These are phyloP conservation scores for Calephelis virginiensis DNA, from an alignment of 1,140 invertebrate species.

Conservation along the genomic window DNA sequence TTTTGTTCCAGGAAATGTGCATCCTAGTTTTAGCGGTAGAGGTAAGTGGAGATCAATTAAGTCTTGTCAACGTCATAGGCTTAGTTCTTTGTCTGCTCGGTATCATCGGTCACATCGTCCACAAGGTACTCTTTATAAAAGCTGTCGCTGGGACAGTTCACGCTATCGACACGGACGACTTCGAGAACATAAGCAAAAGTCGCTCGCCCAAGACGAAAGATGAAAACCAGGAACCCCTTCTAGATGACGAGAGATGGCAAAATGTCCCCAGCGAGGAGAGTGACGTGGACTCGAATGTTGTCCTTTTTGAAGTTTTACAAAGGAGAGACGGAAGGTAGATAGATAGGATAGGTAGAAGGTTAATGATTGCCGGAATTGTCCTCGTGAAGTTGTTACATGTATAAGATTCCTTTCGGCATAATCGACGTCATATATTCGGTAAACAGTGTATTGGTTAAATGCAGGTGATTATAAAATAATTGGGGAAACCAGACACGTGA, in stretches of 20 bases:
- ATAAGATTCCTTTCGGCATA: neutral
- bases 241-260: conserved; percentile 54
- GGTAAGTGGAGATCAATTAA: conserved; percentile 91
- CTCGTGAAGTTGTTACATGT: neutral
- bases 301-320: conserved; percentile 66
- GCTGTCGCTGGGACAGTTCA: conserved; percentile 48
- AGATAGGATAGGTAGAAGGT: too few relatives aligned
- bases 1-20: conserved; percentile 88
- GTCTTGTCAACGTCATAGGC: conserved; percentile 90
- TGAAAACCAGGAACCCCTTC: conserved; percentile 53
- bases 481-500: too few relatives aligned
- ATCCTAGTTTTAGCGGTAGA: conserved; percentile 91
- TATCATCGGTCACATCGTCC: conserved; percentile 91
- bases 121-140: conserved; percentile 82
- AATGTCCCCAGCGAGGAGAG: conserved; percentile 53
- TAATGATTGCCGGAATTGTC: neutral
- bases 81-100: conserved; percentile 93
- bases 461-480: neutral
- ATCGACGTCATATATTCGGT: neutral
- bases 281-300: conserved; percentile 62
- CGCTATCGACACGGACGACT: conserved; percentile 51
- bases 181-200: conserved; percentile 40
- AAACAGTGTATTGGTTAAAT: conserved; percentile 3
- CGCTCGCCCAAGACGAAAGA: conserved; percentile 40
- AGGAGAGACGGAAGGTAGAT: conserved; percentile 57